Base-by-base conservation (phyloP, 1,140 invertebrate genomes). In the Acromyrmex charruanus region DNA sequence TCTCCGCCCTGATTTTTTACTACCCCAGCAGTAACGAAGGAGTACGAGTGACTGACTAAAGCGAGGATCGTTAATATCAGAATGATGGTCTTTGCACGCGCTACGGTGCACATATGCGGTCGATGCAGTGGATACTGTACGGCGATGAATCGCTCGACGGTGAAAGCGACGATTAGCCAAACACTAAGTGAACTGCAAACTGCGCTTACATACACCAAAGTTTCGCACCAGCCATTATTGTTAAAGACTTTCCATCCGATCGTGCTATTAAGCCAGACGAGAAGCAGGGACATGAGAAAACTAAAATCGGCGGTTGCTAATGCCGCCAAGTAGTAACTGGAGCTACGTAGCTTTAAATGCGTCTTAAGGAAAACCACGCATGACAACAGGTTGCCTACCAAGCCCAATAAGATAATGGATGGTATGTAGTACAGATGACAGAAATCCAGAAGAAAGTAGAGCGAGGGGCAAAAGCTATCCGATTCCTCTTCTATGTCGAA, bases 91-190 rank as follows among this genome's bases (percentile, higher is more conserved):
- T 96, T 96, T 0, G 97, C 97, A 4, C 96, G 93, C 0, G 95
- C 91, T 0, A 96, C 96, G 0, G 97, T 97, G 91, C 97, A 97
- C 92, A 96, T 96, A 58, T 95, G 95, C 3, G 96, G 96, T 10
- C 97, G 94, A 35, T 96, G 96, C 10, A 97, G 93, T 0, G 97
- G 97, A 90, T 97, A 96, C 87, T 97, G 97, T 0, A 97, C 96
- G 0, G 97, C 96, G 63, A 97, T 96, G 93, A 96, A 97, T 55
- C 97, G 91, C 87, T 97, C 97, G 0, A 97, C 95, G 0, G 97
- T 97, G 92, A 97, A 97, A 3, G 96, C 96, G 6, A 97, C 96
- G 25, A 96, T 96, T 9, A 97, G 92, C 96, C 96, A 97, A 10
- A 96, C 96, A 85, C 95, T 96, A 0, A 97, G 89, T 35, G 96